phyloP scores from a whole-genome alignment of 2,888 invertebrate genomes.

The Uloborus plumipes region DNA sequence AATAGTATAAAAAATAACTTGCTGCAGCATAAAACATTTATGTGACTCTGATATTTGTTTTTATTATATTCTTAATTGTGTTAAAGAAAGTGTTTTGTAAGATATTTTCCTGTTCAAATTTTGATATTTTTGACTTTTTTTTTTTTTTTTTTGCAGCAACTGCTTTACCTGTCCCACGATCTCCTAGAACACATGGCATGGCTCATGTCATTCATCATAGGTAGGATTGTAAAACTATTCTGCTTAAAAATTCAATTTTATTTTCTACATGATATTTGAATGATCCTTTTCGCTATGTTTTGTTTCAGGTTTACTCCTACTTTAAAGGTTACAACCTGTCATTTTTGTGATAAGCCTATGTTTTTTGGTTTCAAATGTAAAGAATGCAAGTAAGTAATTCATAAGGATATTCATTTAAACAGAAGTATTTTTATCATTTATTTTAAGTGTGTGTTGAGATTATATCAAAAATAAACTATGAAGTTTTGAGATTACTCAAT shows the following conservation, averaged over 20 bases:
- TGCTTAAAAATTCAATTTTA: background rate
- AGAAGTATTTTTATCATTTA: constrained; percentile 1
- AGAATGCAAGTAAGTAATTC: constrained; percentile 86
- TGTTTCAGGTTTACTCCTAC: constrained; percentile 70
- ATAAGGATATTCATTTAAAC: background rate
- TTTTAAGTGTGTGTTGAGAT: background rate
- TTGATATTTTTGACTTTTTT: background rate
- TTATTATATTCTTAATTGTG: background rate
- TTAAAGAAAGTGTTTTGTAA: background rate
- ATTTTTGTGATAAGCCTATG: constrained; percentile 90
- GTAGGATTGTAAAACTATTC: constrained; percentile 12
- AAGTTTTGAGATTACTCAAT: background rate
- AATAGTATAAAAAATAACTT: too few species aligned
- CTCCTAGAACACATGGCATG: constrained; percentile 84
- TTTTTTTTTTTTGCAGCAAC: constrained; percentile 31
- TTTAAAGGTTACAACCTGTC: constrained; percentile 82
- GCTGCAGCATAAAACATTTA: too few species aligned
- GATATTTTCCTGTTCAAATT: background rate
- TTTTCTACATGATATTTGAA: background rate
- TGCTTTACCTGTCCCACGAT: constrained; percentile 73
- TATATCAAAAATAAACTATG: background rate
- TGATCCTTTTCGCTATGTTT: constrained; percentile 9
- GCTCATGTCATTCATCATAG: constrained; percentile 89
- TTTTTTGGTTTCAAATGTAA: constrained; percentile 85
- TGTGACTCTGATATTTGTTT: too few species aligned